A percentile compares a stretch with the other conserved stretches of the same genome.
Conservation (phyloP, 2,888 invertebrate species). For the Chironomus tentans region DNA sequence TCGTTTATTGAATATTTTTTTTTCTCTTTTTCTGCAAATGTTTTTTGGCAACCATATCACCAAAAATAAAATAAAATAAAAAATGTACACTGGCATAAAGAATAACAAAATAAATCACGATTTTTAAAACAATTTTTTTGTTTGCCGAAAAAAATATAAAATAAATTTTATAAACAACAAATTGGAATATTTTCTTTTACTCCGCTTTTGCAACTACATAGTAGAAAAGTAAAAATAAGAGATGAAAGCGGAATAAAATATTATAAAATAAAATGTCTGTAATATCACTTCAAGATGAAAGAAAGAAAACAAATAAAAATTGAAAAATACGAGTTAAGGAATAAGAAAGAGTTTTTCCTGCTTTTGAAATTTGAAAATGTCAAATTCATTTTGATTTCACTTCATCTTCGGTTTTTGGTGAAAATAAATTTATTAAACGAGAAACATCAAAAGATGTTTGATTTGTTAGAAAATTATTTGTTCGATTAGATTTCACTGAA, state of each 20-base stretch:
- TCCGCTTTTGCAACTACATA: not conserved
- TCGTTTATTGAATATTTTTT: constrained; percentile 21
- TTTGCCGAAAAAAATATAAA: not conserved
- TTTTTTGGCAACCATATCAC: constrained; percentile 13
- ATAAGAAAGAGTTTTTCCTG: not conserved
- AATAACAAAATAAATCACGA: constrained; percentile 25
- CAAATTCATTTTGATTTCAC: not conserved
- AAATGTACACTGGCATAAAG: constrained; percentile 2
- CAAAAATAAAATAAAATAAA: not conserved
- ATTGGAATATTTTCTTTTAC: constrained; percentile 19
- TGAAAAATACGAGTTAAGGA: not conserved
- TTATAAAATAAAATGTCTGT: constrained; percentile 8
- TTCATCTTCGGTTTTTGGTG: not conserved
- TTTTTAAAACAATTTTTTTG: constrained; percentile 10
- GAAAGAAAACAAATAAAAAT: not conserved
- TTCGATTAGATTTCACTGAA: too few relatives aligned
- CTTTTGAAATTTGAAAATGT: not conserved
- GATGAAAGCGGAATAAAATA: constrained; percentile 25
- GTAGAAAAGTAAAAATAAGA: not conserved
- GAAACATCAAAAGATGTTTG: too few relatives aligned
- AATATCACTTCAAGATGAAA: constrained; percentile 11
- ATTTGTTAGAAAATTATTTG: too few relatives aligned
- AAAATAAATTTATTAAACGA: not conserved
- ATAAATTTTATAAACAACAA: constrained; percentile 26
- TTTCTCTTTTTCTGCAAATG: not conserved